Evolutionary conservation across 2,797 vertebrate genomes (phyloP).

Genomic region (Periparus ater): DNA sequence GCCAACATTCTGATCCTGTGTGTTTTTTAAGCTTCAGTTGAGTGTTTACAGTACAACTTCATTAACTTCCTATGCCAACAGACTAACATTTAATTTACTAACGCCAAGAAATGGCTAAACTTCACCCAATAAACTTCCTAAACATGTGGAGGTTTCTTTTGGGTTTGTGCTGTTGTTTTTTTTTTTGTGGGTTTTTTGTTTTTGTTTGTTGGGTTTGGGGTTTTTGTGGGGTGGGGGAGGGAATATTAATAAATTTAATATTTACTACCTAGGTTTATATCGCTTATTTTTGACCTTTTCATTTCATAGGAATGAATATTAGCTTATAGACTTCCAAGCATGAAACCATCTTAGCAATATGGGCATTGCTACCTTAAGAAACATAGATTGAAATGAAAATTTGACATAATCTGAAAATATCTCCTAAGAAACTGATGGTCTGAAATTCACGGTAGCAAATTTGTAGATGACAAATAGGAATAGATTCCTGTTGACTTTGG

Average conservation of each 20-base stretch:
- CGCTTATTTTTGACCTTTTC: neutral
- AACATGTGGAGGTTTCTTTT: neutral
- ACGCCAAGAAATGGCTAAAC: neutral
- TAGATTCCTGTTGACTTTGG: neutral
- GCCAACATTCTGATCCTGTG: neutral
- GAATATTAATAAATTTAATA: neutral
- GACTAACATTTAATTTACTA: neutral
- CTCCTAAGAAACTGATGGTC: neutral
- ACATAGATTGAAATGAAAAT: neutral
- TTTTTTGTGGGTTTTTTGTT: neutral
- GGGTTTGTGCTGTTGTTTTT: too few species aligned
- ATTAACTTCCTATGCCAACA: neutral
- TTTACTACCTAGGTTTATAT: neutral
- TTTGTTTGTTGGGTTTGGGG: neutral
- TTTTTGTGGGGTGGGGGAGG: rapidly evolving
- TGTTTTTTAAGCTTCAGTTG: neutral
- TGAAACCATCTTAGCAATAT: neutral
- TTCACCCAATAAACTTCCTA: neutral
- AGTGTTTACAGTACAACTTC: neutral
- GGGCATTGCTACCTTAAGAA: neutral
- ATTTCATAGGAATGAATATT: neutral
- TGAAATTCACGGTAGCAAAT: neutral
- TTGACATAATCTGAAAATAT: neutral
- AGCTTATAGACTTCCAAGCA: neutral
- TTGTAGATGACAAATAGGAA: neutral